These are phyloP conservation scores for Calameuta idolon DNA, from an alignment of 2,888 invertebrate genomes.

Conservation along the genomic window DNA sequence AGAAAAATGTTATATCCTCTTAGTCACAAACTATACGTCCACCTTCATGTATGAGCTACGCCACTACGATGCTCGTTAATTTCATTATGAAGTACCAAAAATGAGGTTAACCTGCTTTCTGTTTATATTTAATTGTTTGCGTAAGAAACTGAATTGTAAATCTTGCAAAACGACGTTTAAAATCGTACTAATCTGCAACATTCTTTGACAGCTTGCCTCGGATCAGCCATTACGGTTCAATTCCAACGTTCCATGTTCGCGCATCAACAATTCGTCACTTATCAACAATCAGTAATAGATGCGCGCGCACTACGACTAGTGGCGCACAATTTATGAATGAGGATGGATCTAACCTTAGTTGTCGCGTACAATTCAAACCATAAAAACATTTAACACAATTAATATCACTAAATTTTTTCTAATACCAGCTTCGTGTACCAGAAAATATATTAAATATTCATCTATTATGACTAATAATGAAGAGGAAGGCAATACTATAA, in stretches of 20 bases:
- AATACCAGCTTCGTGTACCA: background rate
- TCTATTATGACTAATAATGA: conserved; percentile 29
- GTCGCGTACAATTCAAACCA: background rate
- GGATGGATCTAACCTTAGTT: background rate
- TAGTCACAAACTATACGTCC: conserved; percentile 8
- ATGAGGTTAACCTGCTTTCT: conserved; percentile 11
- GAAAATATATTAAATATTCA: background rate
- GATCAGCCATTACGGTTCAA: conserved; percentile 31
- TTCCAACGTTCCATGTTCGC: conserved; percentile 22
- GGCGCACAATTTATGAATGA: background rate
- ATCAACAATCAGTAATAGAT: background rate
- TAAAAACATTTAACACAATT: background rate
- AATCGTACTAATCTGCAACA: conserved; percentile 24
- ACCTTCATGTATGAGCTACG: background rate
- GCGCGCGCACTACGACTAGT: background rate
- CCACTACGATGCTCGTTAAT: background rate
- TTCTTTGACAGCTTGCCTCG: conserved; percentile 43
- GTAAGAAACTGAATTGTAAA: conserved; percentile 17
- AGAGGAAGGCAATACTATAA: conserved; percentile 15
- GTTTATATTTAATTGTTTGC: conserved; percentile 11
- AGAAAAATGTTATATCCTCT: conserved; percentile 14
- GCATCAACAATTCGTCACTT: conserved; percentile 1
- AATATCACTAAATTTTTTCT: background rate
- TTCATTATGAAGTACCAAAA: background rate
- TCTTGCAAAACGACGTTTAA: conserved; percentile 5